Evolutionary conservation across 2,113 vertebrate genomes (phyloP), one percentile per base, ranked within the genome.

Genomic region (Percina caprodes): DNA sequence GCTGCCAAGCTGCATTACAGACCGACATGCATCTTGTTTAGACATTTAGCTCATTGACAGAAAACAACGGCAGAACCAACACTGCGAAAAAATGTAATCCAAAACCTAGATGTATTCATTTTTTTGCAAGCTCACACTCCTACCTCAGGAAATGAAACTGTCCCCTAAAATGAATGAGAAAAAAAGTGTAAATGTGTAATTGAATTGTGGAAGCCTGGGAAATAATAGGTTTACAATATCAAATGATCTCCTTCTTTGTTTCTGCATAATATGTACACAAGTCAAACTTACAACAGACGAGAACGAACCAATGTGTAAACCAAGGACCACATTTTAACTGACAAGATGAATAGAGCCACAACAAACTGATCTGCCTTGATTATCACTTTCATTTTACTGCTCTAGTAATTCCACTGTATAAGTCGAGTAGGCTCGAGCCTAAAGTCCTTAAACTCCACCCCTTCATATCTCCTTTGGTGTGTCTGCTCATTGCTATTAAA

Each of bases 401-500:
- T 59, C 19, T 48, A 59, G 23, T 62, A 35, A 69, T 68, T 62
- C 74, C 9, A 45, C 46, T 62, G 51, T 48, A 26, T 19, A 58
- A 59, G 60, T 79, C 35, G 49, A 1, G 54, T 54, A 26, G 33
- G 49, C 24, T 71, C 42, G 49, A 80, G 71, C 74, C 48, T 76
- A 60, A 71, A 74, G 79, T 76, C 33, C 35, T 62, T 55, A 66
- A 73, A 74, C 63, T 75, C 61, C 62, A 72, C 81, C 70, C 65
- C 51, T 84, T 49, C 65, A 30, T 70, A 65, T 82, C 72, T 76
- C 18, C 71, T 76, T 74, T 33, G 63, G 58, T 48, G 48, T 65
- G 54, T 59, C 68, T 88, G 55, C 77, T 89, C 67, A 70, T 82
- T 79, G 74, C 67, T 74, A 80, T 84, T 90, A 85, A 85, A 87